Conservation (phyloP, 2,888 invertebrate genomes). For the Axea sp. region DNA sequence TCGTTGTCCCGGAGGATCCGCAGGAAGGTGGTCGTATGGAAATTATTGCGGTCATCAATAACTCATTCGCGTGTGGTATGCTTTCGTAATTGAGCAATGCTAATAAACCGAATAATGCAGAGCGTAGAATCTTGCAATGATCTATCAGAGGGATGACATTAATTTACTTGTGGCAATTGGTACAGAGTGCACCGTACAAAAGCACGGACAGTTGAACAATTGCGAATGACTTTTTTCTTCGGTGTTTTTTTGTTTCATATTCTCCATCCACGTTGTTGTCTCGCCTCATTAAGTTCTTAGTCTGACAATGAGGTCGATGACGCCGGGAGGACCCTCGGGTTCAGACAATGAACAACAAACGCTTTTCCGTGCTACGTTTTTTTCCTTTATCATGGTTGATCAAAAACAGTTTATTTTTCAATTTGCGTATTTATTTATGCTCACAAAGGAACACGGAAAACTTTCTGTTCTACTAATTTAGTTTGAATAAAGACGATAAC, state of each 20-base stretch:
- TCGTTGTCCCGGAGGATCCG: conserved; percentile 44
- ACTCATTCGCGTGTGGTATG: conserved; percentile 44
- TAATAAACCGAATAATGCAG: conserved; percentile 41
- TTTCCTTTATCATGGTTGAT: conserved; percentile 23
- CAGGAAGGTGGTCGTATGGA: conserved; percentile 59
- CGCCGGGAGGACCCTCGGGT: conserved; percentile 43
- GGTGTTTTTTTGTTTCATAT: conserved; percentile 20
- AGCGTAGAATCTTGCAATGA: conserved; percentile 43
- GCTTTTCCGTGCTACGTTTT: conserved; percentile 30
- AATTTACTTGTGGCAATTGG: conserved; percentile 22
- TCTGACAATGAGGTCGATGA: conserved; percentile 60
- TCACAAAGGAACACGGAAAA: conserved; percentile 10
- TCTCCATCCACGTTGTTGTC: conserved; percentile 39
- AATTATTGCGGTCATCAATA: conserved; percentile 61
- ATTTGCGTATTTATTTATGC: conserved; percentile 40
- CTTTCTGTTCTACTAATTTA: conserved; percentile 30
- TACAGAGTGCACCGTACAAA: background rate
- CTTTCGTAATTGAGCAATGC: conserved; percentile 44
- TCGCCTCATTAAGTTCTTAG: conserved; percentile 58
- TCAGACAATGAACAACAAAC: conserved; percentile 53
- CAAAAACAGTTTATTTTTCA: conserved; percentile 48
- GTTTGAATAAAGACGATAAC: conserved; percentile 18
- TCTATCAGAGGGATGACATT: conserved; percentile 17
- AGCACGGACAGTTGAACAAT: conserved; percentile 10
- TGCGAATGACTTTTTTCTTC: conserved; percentile 3